Conservation (phyloP, 2,888 invertebrate genomes). For the Acronicta psi region DNA sequence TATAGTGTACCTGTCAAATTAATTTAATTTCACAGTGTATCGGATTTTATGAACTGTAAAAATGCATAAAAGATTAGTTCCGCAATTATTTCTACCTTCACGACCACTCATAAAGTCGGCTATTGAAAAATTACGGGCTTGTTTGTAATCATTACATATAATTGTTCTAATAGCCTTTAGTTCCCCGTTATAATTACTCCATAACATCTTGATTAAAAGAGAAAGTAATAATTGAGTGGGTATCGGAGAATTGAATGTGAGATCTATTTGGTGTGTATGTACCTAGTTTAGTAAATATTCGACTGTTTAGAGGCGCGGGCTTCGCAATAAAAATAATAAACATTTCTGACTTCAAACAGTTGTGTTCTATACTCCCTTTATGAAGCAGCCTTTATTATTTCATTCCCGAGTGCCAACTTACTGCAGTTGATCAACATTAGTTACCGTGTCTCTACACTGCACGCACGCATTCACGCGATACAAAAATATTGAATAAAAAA, state of each 20-base stretch:
- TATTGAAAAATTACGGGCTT: conserved; percentile 18
- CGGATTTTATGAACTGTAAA: conserved; percentile 14
- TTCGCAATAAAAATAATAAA: conserved; percentile 1
- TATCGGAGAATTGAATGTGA: conserved; percentile 31
- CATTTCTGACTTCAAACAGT: not conserved
- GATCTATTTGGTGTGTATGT: conserved; percentile 11
- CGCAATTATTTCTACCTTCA: conserved; percentile 16
- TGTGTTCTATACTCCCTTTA: not conserved
- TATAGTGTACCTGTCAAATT: conserved; percentile 1
- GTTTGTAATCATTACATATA: conserved; percentile 34
- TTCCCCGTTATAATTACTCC: conserved; percentile 53
- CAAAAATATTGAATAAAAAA: conserved; percentile 48
- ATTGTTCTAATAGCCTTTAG: conserved; percentile 47
- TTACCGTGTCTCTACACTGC: conserved; percentile 34
- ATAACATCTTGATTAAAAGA: conserved; percentile 45
- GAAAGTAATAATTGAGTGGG: conserved; percentile 50
- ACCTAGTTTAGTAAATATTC: conserved; percentile 8
- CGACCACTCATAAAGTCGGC: conserved; percentile 14
- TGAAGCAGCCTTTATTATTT: conserved; percentile 17
- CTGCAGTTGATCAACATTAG: conserved; percentile 47
- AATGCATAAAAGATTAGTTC: conserved; percentile 27
- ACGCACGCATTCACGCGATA: conserved; percentile 46
- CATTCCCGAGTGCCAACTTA: conserved; percentile 17
- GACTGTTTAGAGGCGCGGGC: conserved; percentile 11
- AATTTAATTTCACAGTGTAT: conserved; percentile 8